Percentiles rank a stretch among this genome's conserved stretches.
Conservation (phyloP, 2,888 invertebrate genomes). For the Ommatoiulus sabulosus region DNA sequence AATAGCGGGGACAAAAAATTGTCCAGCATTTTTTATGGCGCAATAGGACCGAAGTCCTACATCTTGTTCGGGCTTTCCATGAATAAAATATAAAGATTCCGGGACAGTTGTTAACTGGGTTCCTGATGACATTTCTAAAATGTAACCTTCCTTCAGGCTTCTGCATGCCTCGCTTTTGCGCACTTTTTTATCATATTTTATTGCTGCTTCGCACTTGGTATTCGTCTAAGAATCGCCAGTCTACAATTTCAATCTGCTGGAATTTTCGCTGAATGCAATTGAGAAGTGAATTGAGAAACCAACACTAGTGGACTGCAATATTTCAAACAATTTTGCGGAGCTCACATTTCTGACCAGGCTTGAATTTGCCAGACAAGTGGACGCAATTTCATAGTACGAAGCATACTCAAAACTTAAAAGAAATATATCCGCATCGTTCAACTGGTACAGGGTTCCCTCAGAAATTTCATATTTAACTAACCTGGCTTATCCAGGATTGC, state of each 20-base stretch:
- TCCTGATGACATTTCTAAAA: slow-evolving; percentile 13
- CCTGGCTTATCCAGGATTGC: too few relatives aligned
- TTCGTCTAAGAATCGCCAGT: neutral
- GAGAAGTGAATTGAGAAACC: neutral
- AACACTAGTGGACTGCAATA: neutral
- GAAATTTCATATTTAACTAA: too few relatives aligned
- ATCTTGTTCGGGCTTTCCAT: slow-evolving; percentile 26
- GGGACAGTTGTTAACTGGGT: slow-evolving; percentile 3
- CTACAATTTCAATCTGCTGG: slow-evolving; percentile 16
- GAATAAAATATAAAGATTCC: slow-evolving; percentile 22
- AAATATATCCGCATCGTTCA: too few relatives aligned
- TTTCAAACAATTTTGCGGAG: neutral
- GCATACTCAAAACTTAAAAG: too few relatives aligned
- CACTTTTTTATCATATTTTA: neutral
- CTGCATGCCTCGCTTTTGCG: neutral
- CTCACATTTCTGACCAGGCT: too few relatives aligned
- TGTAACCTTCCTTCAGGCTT: neutral
- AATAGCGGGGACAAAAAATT: neutral
- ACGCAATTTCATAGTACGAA: too few relatives aligned
- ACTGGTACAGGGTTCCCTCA: too few relatives aligned
- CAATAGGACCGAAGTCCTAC: neutral
- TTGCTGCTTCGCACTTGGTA: neutral
- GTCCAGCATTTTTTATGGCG: neutral
- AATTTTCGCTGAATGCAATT: neutral
- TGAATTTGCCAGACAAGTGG: too few relatives aligned